These are phyloP conservation scores for Noturus placidus DNA, from an alignment of 2,113 vertebrate genomes.

Conservation along the genomic window DNA sequence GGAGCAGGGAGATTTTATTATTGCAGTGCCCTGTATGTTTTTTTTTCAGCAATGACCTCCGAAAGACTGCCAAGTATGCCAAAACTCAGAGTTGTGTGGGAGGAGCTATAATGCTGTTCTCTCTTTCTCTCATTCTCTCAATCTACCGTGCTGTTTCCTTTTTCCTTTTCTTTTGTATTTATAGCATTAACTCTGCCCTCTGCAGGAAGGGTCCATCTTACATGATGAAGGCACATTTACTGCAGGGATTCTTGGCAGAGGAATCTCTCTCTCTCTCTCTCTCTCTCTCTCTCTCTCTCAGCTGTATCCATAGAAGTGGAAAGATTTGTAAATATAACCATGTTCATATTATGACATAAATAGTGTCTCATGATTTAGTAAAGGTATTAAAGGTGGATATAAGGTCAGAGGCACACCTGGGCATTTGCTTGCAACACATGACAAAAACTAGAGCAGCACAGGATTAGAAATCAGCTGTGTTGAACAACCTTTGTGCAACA, in stretches of 20 bases:
- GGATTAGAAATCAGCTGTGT: background rate
- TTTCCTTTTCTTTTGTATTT: conserved; percentile 47
- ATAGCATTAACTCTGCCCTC: conserved; percentile 74
- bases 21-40: conserved; percentile 59
- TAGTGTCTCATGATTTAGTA: conserved; percentile 15
- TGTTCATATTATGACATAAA: conserved; percentile 3
- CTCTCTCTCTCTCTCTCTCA: conserved; percentile 19
- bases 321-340: background rate
- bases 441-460: conserved; percentile 2
- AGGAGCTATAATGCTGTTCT: conserved; percentile 57
- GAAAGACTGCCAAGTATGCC: conserved; percentile 73
- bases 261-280: background rate
- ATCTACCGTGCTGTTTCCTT: conserved; percentile 25
- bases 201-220: conserved; percentile 69
- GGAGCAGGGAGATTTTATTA: conserved; percentile 51
- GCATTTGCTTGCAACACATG: background rate
- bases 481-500: conserved; percentile 7
- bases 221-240: conserved; percentile 74
- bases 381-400: background rate
- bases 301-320: conserved; percentile 1
- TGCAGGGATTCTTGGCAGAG: conserved; percentile 1
- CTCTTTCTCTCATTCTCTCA: conserved; percentile 8
- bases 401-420: conserved; percentile 15
- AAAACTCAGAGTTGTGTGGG: conserved; percentile 74
- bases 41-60: conserved; percentile 74